Conservation (phyloP, 2,888 invertebrate genomes). For the Acleris literana region DNA sequence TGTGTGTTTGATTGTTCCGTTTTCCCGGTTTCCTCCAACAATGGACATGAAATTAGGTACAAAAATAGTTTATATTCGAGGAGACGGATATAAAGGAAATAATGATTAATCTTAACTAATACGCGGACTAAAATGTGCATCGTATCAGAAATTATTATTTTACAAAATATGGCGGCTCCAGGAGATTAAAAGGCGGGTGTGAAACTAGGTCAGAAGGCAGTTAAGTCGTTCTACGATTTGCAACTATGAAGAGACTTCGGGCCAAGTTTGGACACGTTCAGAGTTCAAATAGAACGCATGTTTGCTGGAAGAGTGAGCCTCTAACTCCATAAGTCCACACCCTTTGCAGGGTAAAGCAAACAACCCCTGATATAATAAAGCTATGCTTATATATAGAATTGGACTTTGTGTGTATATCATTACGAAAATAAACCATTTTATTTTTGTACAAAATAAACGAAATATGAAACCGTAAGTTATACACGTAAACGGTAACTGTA, state of each 20-base stretch:
- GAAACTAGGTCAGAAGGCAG: conserved; percentile 10
- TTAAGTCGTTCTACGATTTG: not conserved
- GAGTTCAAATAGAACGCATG: conserved; percentile 36
- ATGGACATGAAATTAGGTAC: no score
- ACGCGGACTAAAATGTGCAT: no score
- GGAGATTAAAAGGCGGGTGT: conserved; percentile 5
- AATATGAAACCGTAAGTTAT: no score
- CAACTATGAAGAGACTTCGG: conserved; percentile 23
- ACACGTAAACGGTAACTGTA: no score
- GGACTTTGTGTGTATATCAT: no score
- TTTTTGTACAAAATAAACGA: no score
- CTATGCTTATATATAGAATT: not conserved
- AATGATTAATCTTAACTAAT: no score
- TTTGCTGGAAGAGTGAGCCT: conserved; percentile 35
- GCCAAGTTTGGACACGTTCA: conserved; percentile 42
- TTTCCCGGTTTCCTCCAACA: no score
- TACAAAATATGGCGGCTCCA: not conserved
- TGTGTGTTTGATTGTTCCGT: no score
- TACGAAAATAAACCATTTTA: no score
- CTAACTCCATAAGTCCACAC: conserved; percentile 40
- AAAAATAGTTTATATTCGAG: no score
- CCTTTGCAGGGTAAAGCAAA: conserved; percentile 39
- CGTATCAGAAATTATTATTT: not conserved
- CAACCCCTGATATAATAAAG: conserved; percentile 3
- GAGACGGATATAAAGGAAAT: no score